Base-by-base conservation (phyloP, 2,888 invertebrate genomes). In the Euclidia mi region DNA sequence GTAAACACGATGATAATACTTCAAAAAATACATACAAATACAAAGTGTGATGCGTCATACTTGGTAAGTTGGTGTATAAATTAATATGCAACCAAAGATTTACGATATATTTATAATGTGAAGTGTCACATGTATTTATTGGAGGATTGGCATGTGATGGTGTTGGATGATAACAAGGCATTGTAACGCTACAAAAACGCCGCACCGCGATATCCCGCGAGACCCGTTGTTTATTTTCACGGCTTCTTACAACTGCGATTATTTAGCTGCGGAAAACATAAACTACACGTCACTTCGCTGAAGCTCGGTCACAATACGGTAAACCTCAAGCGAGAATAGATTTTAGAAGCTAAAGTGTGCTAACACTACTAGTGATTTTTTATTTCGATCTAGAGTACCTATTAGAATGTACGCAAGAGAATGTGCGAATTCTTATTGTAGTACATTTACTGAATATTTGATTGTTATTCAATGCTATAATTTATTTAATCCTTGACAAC, bases 231-330 rank as follows among this genome's bases (percentile, higher is more conserved):
- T 90, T 90, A 85, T 89, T 88, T 85, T 82, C 74, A 65, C 79
- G 75, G 53, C 78, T 76, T 82, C 82, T 79, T 75, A 78, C 81
- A 81, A 74, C 77, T 73, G 75, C 70, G 79, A 82, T 85, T 84
- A 82, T 84, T 90, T 85, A 79, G 67, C 82, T 76, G 76, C 71
- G 62, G 75, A 71, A 82, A 72, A 73, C 71, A 79, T 84, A 82
- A 87, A 87, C 85, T 81, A 63, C 77, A 73, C 85, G 85, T 87
- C 90, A 83, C 74, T 85, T 66, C 58, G 65, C 64, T 78, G 66
- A 79, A 71, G 78, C 71, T 69, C 77, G 76, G 82, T 87, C 87
- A 89, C 87, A 89, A 86, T 85, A 88, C 84, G 83, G 82, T 80
- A 85, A 79, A 85, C 79, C 65, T 85, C 80, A 76, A 67, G 72